These are phyloP conservation scores for Plusia festucae DNA, from an alignment of 2,888 invertebrate species.

Conservation along the genomic window DNA sequence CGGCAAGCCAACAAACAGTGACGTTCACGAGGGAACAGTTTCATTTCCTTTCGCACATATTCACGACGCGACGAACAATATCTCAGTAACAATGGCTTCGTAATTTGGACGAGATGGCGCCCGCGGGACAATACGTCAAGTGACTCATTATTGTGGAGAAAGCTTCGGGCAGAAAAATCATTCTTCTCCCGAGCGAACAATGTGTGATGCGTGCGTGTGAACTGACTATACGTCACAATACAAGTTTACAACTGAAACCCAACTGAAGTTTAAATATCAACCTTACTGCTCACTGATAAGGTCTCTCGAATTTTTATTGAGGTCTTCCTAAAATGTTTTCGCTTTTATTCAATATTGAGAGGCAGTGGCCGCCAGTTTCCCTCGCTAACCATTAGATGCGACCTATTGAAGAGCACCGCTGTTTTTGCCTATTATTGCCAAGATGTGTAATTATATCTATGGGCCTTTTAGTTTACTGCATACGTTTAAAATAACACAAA, in stretches of 20 bases:
- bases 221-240: slow-evolving; percentile 39
- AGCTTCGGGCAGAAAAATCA: slow-evolving; percentile 80
- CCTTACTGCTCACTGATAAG: slow-evolving; percentile 20
- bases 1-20: slow-evolving; percentile 71
- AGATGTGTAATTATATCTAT: slow-evolving; percentile 61
- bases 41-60: slow-evolving; percentile 87
- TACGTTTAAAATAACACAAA: background rate
- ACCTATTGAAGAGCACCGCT: slow-evolving; percentile 49
- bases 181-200: slow-evolving; percentile 74
- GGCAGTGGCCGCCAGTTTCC: slow-evolving; percentile 44
- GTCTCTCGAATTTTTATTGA: slow-evolving; percentile 19
- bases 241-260: slow-evolving; percentile 23
- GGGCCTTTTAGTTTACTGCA: slow-evolving; percentile 11
- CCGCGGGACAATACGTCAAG: slow-evolving; percentile 84
- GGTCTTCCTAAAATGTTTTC: slow-evolving; percentile 26
- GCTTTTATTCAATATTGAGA: slow-evolving; percentile 53
- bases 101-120: slow-evolving; percentile 84
- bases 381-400: slow-evolving; percentile 38
- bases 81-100: slow-evolving; percentile 84
- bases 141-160: slow-evolving; percentile 85
- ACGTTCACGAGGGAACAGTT: slow-evolving; percentile 77
- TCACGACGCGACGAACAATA: slow-evolving; percentile 84
- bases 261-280: slow-evolving; percentile 12
- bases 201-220: slow-evolving; percentile 72
- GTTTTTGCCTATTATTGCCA: slow-evolving; percentile 58